Base-by-base conservation (phyloP, 2,888 invertebrate species). In the Dendrolimus houi region DNA sequence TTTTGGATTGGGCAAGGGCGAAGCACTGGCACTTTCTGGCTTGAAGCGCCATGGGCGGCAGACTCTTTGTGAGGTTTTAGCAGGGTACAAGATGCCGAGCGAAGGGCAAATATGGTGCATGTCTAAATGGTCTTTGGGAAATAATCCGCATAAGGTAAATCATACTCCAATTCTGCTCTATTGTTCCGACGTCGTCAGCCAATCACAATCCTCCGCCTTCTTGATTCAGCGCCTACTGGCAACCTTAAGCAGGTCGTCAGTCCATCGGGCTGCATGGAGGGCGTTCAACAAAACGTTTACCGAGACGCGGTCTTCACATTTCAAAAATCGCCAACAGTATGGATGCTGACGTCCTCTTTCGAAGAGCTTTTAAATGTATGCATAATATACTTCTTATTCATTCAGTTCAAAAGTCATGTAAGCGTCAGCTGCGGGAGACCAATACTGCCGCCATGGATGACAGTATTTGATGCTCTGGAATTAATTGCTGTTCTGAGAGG, bases 371-470 rank as follows among this genome's bases (percentile, higher is more conserved):
- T 6, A 29, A 29, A 29, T 6, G 6, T 29, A 29, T 29, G 3
- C 3, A 47, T 47, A 47, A 47, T 47, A 47, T 47, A 47, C 10
- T 47, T 29, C 29, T 29, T 29, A 3, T 29, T 29, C 29, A 6
- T 29, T 47, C 47, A 47, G 47, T 47, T 10, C 47, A 47, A 47
- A 47, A 47, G 9, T 12, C 47, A 47, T 12, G 12, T 47, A 47
- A 47, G 47, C 12, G 7, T 47, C 47, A 71, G 81, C 61, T 77
- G 79, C 55, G 68, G 72, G 0, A 62, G 58, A 1, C 59, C 65
- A 0, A 61, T 80, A 0, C 63, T 87, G 14, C 87, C 88, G 0
- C 60, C 64, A 0, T 89, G 88, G 88, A 79, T 89, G 87, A 74
- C 68, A 0, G 77, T 83, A 9, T 68, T 63, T 41, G 76, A 83